phyloP scores from a whole-genome alignment of 1,140 invertebrate species.

The Diachasma alloeum region DNA sequence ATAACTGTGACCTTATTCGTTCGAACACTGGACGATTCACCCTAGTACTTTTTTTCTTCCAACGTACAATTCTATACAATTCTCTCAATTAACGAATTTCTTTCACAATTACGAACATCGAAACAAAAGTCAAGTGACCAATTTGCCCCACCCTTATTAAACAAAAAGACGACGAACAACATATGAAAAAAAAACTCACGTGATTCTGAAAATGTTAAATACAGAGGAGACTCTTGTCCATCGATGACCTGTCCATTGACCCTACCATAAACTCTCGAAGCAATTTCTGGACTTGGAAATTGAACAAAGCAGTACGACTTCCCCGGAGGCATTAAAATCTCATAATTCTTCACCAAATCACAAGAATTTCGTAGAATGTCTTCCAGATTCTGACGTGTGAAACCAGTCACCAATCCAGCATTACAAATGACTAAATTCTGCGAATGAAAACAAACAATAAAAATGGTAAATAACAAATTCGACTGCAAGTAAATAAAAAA shows the following conservation, averaged over 20 bases:
- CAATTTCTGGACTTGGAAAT: slow-evolving; percentile 63
- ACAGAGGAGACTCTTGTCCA: slow-evolving; percentile 68
- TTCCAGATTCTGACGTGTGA: slow-evolving; percentile 71
- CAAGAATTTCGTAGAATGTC: slow-evolving; percentile 65
- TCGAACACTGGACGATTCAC: too few species aligned
- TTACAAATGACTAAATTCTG: slow-evolving; percentile 71
- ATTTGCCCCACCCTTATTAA: too few species aligned
- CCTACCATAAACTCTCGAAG: slow-evolving; percentile 63
- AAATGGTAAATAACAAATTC: too few species aligned
- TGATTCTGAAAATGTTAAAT: slow-evolving; percentile 71
- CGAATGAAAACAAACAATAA: neutral
- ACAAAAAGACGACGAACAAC: too few species aligned
- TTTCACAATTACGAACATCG: too few species aligned
- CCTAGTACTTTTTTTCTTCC: too few species aligned
- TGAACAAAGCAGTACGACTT: slow-evolving; percentile 82
- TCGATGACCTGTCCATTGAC: slow-evolving; percentile 69
- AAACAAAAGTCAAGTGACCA: too few species aligned
- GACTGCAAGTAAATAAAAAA: too few species aligned
- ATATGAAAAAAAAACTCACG: slow-evolving; percentile 52
- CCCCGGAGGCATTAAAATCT: slow-evolving; percentile 71
- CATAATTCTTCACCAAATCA: slow-evolving; percentile 52
- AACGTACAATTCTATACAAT: too few species aligned
- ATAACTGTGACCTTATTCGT: too few species aligned
- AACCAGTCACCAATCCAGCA: slow-evolving; percentile 77
- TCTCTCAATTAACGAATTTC: too few species aligned